Conservation (phyloP, 2,888 invertebrate genomes). For the Strigamia transsilvanica region DNA sequence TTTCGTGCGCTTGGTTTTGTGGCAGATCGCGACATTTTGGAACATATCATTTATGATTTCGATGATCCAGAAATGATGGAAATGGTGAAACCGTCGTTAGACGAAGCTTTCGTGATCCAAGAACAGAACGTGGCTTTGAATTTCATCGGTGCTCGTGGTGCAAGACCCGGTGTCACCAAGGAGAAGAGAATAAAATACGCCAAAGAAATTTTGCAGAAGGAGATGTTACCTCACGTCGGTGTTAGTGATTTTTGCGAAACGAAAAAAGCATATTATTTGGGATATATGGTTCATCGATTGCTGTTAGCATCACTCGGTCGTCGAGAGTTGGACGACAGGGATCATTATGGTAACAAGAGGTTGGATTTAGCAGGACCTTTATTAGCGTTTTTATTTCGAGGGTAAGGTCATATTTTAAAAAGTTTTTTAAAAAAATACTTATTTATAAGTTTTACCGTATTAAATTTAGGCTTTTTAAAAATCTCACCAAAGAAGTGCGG, state of each 20-base stretch:
- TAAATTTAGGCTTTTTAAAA: constrained; percentile 79
- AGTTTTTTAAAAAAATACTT: no score
- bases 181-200: constrained; percentile 99
- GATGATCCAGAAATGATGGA: constrained; percentile 99
- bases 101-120: constrained; percentile 99
- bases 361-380: no score
- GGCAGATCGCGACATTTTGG: no score
- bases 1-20: no score
- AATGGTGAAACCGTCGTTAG: constrained; percentile 99
- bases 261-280: constrained; percentile 66
- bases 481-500: no score
- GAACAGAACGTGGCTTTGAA: constrained; percentile 98
- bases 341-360: no score
- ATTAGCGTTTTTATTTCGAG: no score
- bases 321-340: no score
- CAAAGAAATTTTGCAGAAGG: constrained; percentile 98
- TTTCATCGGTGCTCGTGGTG: constrained; percentile 98
- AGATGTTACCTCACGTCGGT: constrained; percentile 99
- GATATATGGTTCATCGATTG: no score
- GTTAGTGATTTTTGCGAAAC: constrained; percentile 99
- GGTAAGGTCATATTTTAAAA: no score
- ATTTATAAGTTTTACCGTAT: constrained; percentile 69
- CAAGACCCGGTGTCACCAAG: constrained; percentile 96
- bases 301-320: no score
- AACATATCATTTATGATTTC: constrained; percentile 94